Evolutionary conservation across 2,797 vertebrate genomes (phyloP), one percentile per base, ranked within the genome.

Genomic region (Channa striata): DNA sequence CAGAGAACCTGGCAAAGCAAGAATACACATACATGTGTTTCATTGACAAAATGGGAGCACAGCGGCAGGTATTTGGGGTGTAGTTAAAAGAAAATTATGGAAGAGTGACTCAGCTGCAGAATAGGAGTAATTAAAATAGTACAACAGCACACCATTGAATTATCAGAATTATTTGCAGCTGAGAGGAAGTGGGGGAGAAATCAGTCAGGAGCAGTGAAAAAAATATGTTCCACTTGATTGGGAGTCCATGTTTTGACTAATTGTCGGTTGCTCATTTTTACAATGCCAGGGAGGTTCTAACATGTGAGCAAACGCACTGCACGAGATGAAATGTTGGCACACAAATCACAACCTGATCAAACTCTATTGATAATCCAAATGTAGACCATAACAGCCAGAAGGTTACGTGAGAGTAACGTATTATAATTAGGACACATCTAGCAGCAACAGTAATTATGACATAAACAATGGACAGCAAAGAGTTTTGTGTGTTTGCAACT

Each of bases 161-260:
- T 81, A 92, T 87, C 69, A 49, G 81, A 92, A 93, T 92, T 86
- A 92, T 87, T 93, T 92, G 89, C 90, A 92, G 90, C 82, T 91
- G 87, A 91, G 73, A 77, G 71, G 66, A 57, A 85, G 72, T 52
- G 68, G 72, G 62, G 60, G 78, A 81, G 77, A 73, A 74, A 76
- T 62, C 86, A 88, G 91, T 91, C 89, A 90, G 80, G 84, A 86
- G 74, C 80, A 81, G 67, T 63, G 72, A 72, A 75, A 82, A n/a
- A 92, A 86, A 88, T 46, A 85, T 82, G 79, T 90, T 87, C 73
- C 81, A 90, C 84, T 85, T 89, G 90, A 90, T 88, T 89, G 91
- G 80, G 69, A 82, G 77, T 78, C 80, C 78, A 83, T 68, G 74
- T 89, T 88, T 42, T 88, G 83, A 91, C 83, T 91, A 89, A 88